A percentile compares a stretch with the other conserved stretches of the same genome.
These are phyloP conservation scores for Anaspis maculata DNA, from an alignment of 2,888 invertebrate species.

Conservation along the genomic window DNA sequence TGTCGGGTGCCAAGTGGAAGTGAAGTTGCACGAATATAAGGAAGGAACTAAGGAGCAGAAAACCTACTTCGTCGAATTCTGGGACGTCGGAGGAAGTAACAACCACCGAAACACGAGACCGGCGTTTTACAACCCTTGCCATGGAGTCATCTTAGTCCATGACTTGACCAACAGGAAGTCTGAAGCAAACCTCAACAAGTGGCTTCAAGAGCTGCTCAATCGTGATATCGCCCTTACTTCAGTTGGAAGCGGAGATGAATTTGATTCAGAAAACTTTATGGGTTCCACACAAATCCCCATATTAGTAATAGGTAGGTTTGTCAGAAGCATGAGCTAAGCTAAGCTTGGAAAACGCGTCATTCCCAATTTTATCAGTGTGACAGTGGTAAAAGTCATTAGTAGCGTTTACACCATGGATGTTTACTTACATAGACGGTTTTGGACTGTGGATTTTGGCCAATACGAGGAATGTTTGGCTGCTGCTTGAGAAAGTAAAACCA, in stretches of 20 bases:
- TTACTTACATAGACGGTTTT: too few species aligned
- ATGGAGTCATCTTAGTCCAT: constrained; percentile 93
- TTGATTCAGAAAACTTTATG: constrained; percentile 79
- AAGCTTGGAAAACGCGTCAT: too few species aligned
- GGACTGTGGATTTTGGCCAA: too few species aligned
- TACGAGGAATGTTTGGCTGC: too few species aligned
- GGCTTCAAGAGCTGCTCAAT: constrained; percentile 85
- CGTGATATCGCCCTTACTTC: constrained; percentile 48
- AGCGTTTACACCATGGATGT: too few species aligned
- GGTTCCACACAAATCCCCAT: constrained; percentile 87
- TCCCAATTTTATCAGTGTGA: too few species aligned
- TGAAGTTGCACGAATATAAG: constrained; percentile 89
- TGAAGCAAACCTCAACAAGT: constrained; percentile 85
- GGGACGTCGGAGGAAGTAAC: constrained; percentile 95
- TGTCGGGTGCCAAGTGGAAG: constrained; percentile 92
- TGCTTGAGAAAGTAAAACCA: too few species aligned
- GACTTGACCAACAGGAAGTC: constrained; percentile 95
- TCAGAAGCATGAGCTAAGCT: too few species aligned
- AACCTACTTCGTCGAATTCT: constrained; percentile 88
- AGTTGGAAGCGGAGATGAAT: constrained; percentile 51
- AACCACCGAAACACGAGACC: constrained; percentile 88
- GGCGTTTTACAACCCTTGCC: constrained; percentile 88
- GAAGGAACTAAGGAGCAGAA: constrained; percentile 89
- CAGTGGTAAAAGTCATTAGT: too few species aligned
- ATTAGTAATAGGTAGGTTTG: constrained; percentile 82